Conservation (phyloP, 2,113 vertebrate species). For the Cnemophilus loriae region DNA sequence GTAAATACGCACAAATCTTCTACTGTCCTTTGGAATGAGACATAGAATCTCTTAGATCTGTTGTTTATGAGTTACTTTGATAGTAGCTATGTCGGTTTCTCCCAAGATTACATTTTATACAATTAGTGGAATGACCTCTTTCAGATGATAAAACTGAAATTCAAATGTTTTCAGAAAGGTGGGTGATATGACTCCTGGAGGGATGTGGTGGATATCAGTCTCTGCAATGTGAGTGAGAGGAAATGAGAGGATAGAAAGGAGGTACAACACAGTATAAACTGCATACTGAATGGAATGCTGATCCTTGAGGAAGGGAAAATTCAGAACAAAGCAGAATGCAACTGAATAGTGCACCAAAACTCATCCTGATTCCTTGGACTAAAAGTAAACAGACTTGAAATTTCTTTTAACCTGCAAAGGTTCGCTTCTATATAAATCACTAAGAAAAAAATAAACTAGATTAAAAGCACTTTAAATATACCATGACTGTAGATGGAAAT, state of each 20-base stretch:
- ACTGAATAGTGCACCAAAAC: fast-evolving
- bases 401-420: not conserved
- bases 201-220: not conserved
- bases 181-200: not conserved
- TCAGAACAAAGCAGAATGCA: not conserved
- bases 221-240: not conserved
- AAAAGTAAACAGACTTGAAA: not conserved
- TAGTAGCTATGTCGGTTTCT: not conserved
- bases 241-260: not conserved
- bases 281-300: not conserved
- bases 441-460: not conserved
- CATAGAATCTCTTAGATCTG: not conserved
- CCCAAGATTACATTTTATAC: not conserved
- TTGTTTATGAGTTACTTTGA: not conserved
- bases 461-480: not conserved
- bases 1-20: not conserved
- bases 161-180: not conserved
- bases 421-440: not conserved
- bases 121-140: not conserved
- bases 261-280: not conserved
- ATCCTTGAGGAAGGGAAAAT: not conserved
- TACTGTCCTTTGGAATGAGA: not conserved
- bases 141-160: not conserved
- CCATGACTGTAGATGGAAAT: not conserved
- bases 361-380: not conserved